Evolutionary conservation across 2,113 vertebrate species (phyloP).

Genomic region (Mus musculus): DNA sequence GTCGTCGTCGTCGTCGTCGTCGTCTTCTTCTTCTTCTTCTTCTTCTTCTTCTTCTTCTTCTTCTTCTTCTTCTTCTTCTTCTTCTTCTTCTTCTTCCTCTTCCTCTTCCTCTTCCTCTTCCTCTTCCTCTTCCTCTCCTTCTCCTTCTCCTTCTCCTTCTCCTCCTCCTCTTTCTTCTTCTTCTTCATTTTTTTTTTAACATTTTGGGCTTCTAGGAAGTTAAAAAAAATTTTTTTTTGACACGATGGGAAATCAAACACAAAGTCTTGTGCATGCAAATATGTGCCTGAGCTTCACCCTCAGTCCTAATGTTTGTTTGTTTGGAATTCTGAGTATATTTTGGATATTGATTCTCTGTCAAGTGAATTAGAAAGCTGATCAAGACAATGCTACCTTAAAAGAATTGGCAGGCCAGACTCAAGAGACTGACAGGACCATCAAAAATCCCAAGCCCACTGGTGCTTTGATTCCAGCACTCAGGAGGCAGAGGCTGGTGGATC

Average conservation of each 20-base stretch:
- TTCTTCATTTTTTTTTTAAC: background rate
- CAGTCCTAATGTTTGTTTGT: background rate
- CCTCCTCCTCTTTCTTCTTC: background rate
- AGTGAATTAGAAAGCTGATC: background rate
- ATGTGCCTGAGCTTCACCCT: background rate
- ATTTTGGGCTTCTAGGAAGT: background rate
- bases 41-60: too few species aligned
- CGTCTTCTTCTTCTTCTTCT: too few species aligned
- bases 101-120: too few species aligned
- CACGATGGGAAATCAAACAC: background rate
- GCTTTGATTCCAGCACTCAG: background rate
- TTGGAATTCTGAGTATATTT: background rate
- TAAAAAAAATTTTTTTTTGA: background rate
- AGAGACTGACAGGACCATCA: background rate
- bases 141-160: background rate
- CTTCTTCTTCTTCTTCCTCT: too few species aligned
- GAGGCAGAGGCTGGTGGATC: background rate
- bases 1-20: too few species aligned
- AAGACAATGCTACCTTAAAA: background rate
- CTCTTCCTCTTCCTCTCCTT: background rate
- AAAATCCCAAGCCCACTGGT: background rate
- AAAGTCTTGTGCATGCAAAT: background rate
- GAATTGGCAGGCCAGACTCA: background rate
- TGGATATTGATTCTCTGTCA: background rate
- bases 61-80: background rate